phyloP scores from a whole-genome alignment of 2,888 invertebrate genomes.

The Eupelmus urozonus region DNA sequence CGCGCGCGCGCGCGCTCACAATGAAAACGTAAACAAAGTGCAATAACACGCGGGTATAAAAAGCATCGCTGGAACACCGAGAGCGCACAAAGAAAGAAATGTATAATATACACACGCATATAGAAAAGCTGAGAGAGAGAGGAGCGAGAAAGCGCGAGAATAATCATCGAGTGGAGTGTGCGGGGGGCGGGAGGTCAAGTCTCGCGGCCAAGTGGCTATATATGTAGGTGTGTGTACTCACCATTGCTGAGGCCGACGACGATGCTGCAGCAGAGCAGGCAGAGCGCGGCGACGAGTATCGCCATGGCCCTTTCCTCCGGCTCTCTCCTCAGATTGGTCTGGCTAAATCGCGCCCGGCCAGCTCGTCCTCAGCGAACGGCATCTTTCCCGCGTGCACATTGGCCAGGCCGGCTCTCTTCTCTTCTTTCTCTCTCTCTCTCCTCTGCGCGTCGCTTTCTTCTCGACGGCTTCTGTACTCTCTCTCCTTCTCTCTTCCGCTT shows the following conservation, averaged over 20 bases:
- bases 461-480: too few relatives aligned
- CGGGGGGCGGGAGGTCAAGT: too few relatives aligned
- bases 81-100: too few relatives aligned
- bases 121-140: slow-evolving; percentile 18
- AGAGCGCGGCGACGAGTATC: slow-evolving; percentile 45
- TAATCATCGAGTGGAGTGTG: too few relatives aligned
- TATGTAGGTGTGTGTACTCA: too few relatives aligned
- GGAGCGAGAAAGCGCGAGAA: too few relatives aligned
- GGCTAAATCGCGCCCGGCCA: slow-evolving; percentile 23
- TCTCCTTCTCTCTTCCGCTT: neutral
- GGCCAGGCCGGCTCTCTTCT: neutral
- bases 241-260: slow-evolving; percentile 63
- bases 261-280: slow-evolving; percentile 59
- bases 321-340: slow-evolving; percentile 15
- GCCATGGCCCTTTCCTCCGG: slow-evolving; percentile 35
- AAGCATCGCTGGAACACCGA: neutral
- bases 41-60: too few relatives aligned
- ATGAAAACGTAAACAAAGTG: slow-evolving; percentile 23
- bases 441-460: slow-evolving; percentile 6
- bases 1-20: too few relatives aligned
- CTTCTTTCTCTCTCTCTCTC: slow-evolving; percentile 9
- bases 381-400: slow-evolving; percentile 33
- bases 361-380: slow-evolving; percentile 28
- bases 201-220: too few relatives aligned
- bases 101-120: neutral